phyloP scores from a whole-genome alignment of 2,888 invertebrate species.

The Aplocera efformata region DNA sequence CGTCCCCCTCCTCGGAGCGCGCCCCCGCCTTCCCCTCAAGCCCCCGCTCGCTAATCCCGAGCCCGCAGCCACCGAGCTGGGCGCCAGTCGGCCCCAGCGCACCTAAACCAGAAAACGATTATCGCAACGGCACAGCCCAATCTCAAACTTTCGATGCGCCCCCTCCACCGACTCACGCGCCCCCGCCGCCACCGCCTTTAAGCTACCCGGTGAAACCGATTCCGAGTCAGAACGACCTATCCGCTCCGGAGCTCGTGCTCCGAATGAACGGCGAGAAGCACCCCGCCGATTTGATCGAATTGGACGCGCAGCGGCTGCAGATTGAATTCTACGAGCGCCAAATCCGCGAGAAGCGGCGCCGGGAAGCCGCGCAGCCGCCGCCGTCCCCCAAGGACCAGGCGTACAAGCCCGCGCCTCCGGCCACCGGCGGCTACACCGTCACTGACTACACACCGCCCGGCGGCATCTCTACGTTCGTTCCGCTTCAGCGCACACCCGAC shows the following conservation, averaged over 20 bases:
- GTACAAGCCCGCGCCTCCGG: constrained; percentile 45
- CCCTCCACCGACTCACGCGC: constrained; percentile 45
- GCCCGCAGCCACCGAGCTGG: constrained; percentile 65
- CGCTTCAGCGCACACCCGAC: constrained; percentile 73
- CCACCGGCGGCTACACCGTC: constrained; percentile 60
- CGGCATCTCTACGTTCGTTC: constrained; percentile 65
- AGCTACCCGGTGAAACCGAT: constrained; percentile 56
- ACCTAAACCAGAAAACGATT: constrained; percentile 7
- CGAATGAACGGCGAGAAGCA: constrained; percentile 39
- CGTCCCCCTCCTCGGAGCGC: constrained; percentile 50
- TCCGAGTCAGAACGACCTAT: constrained; percentile 61
- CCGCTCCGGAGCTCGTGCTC: constrained; percentile 68
- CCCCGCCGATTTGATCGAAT: constrained; percentile 36
- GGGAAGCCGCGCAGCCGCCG: constrained; percentile 44
- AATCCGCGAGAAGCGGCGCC: constrained; percentile 61
- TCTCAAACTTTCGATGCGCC: constrained; percentile 39
- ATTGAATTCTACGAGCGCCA: constrained; percentile 76
- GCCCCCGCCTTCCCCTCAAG: constrained; percentile 37
- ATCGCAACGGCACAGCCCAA: constrained; percentile 61
- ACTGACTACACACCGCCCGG: constrained; percentile 72
- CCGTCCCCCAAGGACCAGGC: constrained; percentile 27
- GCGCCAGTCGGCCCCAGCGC: constrained; percentile 68
- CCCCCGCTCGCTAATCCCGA: constrained; percentile 38
- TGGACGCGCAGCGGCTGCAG: constrained; percentile 67
- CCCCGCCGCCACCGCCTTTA: constrained; percentile 36